Conservation (phyloP, 2,797 vertebrate species). For the Coracias cyanogaster region DNA sequence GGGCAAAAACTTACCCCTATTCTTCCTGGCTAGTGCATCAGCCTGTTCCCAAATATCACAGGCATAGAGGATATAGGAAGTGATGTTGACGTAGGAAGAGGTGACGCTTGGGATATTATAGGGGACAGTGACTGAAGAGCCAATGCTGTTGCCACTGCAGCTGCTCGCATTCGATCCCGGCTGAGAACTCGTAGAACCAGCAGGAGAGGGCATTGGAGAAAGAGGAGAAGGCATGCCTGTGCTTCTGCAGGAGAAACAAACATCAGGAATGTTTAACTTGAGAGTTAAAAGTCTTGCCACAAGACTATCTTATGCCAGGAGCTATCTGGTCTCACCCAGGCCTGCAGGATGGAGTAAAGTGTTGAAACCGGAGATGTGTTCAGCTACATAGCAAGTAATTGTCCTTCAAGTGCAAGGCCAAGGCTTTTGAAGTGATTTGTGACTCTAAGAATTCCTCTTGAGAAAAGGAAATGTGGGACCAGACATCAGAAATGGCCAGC, state of each 20-base stretch:
- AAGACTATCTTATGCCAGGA: background rate
- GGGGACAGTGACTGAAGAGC: slow-evolving; percentile 80
- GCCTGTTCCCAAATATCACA: slow-evolving; percentile 93
- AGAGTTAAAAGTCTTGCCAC: background rate
- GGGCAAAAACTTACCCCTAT: slow-evolving; percentile 83
- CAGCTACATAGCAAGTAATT: background rate
- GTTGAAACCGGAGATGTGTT: background rate
- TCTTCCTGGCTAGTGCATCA: slow-evolving; percentile 82
- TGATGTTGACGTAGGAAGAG: slow-evolving; percentile 91
- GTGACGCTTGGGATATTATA: slow-evolving; percentile 86
- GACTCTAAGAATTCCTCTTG: background rate
- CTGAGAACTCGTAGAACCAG: slow-evolving; percentile 79
- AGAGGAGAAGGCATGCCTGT: slow-evolving; percentile 83
- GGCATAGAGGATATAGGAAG: slow-evolving; percentile 87
- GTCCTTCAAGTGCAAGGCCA: background rate
- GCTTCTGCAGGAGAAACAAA: slow-evolving; percentile 75
- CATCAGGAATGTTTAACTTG: background rate
- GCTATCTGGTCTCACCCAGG: background rate
- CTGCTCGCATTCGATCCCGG: slow-evolving; percentile 73
- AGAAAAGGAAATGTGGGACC: background rate
- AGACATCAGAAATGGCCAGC: background rate
- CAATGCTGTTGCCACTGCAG: slow-evolving; percentile 16
- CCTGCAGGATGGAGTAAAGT: background rate
- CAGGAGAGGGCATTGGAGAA: slow-evolving; percentile 86
- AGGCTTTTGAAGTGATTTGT: background rate